Evolutionary conservation across 2,888 invertebrate species (phyloP).

Genomic region (Corythucha ciliata): DNA sequence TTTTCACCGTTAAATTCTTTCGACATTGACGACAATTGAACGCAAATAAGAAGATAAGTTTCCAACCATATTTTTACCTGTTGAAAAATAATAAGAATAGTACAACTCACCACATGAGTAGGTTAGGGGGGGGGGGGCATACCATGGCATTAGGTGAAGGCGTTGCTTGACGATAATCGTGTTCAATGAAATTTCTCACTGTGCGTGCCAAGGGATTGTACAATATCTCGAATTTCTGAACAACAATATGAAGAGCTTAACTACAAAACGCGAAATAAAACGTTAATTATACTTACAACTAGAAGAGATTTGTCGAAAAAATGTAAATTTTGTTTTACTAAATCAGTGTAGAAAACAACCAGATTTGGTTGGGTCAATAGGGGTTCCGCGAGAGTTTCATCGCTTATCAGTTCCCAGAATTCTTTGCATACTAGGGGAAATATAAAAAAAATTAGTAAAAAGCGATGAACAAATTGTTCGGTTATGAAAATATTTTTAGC

Average conservation of each 20-base stretch:
- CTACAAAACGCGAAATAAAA: not conserved
- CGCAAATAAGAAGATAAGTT: constrained; percentile 28
- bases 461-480: no score
- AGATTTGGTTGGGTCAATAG: constrained; percentile 45
- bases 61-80: constrained; percentile 25
- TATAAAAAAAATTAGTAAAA: no score
- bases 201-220: constrained; percentile 26
- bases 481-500: no score
- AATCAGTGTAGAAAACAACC: constrained; percentile 44
- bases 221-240: constrained; percentile 25
- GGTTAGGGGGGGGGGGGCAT: no score
- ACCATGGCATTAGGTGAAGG: no score
- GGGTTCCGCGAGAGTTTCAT: constrained; percentile 42
- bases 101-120: not conserved
- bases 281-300: constrained; percentile 43
- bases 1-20: constrained; percentile 16
- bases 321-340: constrained; percentile 46
- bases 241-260: constrained; percentile 5
- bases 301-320: constrained; percentile 48
- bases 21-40: constrained; percentile 16
- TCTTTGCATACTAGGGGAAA: constrained; percentile 39
- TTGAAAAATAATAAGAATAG: constrained; percentile 9
- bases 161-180: no score
- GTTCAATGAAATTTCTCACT: constrained; percentile 24
- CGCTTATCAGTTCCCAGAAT: constrained; percentile 47